Evolutionary conservation across 2,797 vertebrate genomes (phyloP).

Genomic region (Galaxias olidus): DNA sequence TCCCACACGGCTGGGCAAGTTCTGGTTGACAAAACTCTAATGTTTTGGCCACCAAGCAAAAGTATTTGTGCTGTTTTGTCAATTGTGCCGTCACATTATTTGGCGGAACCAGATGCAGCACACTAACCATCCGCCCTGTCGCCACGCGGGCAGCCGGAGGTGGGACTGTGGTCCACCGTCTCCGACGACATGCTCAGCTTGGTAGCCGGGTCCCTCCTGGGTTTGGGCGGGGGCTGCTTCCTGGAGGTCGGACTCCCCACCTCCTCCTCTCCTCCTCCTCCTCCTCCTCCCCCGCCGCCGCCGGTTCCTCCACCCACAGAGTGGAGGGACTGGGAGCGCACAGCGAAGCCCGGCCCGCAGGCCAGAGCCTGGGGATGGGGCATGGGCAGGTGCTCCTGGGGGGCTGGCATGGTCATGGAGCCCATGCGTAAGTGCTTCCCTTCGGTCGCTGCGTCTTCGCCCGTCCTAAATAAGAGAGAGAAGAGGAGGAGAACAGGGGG

Average conservation of each 20-base stretch:
- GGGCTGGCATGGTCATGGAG: constrained; percentile 94
- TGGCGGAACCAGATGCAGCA: constrained; percentile 8
- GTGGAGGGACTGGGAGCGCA: constrained; percentile 96
- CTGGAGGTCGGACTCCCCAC: constrained; percentile 89
- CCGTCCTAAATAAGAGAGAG: constrained; percentile 79
- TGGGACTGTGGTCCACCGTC: constrained; percentile 87
- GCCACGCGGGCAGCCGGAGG: constrained; percentile 75
- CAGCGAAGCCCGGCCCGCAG: constrained; percentile 88
- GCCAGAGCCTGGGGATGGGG: constrained; percentile 68
- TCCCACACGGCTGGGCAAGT: too few species aligned
- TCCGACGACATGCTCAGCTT: constrained; percentile 98
- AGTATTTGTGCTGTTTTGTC: not conserved
- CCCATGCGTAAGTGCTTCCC: constrained; percentile 96
- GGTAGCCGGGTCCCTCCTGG: constrained; percentile 94
- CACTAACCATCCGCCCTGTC: constrained; percentile 83
- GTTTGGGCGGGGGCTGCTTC: constrained; percentile 96
- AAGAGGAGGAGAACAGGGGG: not conserved
- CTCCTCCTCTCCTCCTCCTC: constrained; percentile 86
- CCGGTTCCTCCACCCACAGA: constrained; percentile 88
- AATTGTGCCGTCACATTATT: constrained; percentile 55
- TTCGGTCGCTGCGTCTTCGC: constrained; percentile 89
- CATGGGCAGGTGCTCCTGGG: constrained; percentile 86
- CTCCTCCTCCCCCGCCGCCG: constrained; percentile 77
- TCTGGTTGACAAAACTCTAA: too few species aligned
- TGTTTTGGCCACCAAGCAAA: too few species aligned